A percentile compares a stretch with the other conserved stretches of the same genome.
phyloP scores from a whole-genome alignment of 1,140 invertebrate species.

The Monochamus saltuarius region DNA sequence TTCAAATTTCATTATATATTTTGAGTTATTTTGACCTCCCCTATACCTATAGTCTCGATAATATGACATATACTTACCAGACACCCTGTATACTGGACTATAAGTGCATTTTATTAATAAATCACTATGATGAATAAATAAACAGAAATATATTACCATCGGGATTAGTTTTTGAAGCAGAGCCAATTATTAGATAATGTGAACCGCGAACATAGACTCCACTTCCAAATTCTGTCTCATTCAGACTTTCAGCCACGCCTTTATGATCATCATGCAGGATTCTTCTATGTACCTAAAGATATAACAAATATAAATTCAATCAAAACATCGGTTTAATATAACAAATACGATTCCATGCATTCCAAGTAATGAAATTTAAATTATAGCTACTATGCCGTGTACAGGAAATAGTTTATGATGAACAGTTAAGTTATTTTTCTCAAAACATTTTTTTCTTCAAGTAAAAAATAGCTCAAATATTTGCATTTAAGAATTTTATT shows the following conservation, averaged over 20 bases:
- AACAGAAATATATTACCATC: conserved; percentile 1
- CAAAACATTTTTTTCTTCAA: too few relatives aligned
- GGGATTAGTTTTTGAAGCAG: background rate
- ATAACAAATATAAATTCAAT: background rate
- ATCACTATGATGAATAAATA: too few relatives aligned
- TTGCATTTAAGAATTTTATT: too few relatives aligned
- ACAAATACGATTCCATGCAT: background rate
- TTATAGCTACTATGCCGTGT: background rate
- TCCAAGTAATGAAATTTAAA: background rate
- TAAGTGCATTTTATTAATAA: too few relatives aligned
- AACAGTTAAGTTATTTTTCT: background rate
- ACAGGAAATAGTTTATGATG: background rate
- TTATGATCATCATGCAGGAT: conserved; percentile 85
- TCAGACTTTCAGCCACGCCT: conserved; percentile 85
- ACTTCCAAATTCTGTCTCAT: conserved; percentile 68
- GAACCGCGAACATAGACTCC: conserved; percentile 72
- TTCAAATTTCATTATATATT: too few relatives aligned
- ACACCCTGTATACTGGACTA: too few relatives aligned
- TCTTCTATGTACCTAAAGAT: conserved; percentile 78
- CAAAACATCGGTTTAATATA: background rate
- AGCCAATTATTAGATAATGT: conserved; percentile 55
- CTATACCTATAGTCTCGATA: too few relatives aligned
- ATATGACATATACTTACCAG: too few relatives aligned
- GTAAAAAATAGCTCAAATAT: too few relatives aligned
- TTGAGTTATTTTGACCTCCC: too few relatives aligned